Conservation (phyloP, 2,888 invertebrate genomes). For the Petrolisthes cinctipes region DNA sequence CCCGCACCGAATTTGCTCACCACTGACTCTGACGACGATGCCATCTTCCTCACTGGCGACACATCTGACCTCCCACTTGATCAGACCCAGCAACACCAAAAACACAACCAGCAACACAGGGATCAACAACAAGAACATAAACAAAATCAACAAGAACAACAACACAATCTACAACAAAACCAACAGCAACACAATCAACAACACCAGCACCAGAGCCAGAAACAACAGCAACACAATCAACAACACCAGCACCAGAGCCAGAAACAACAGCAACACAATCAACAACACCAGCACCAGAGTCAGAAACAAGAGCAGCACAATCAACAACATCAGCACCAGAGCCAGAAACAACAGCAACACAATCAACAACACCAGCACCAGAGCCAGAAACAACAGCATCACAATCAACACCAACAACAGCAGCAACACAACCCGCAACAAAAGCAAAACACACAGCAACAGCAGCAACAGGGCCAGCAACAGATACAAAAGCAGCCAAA, state of each 20-base stretch:
- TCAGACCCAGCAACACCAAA: not conserved
- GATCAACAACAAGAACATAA: not conserved
- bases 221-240: not conserved
- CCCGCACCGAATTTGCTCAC: not conserved
- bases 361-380: not conserved
- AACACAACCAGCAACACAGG: not conserved
- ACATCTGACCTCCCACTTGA: not conserved
- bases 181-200: not conserved
- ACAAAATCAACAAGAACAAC: not conserved
- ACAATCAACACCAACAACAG: not conserved
- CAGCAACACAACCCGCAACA: not conserved
- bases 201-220: conserved; percentile 4
- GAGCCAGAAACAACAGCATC: not conserved
- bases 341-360: not conserved
- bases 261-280: not conserved
- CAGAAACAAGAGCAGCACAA: not conserved
- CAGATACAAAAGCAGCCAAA: not conserved
- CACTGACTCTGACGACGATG: not conserved
- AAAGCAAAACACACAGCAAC: not conserved
- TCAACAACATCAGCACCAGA: not conserved
- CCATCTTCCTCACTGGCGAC: conserved; percentile 32
- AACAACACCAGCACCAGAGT: not conserved
- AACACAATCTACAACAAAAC: not conserved
- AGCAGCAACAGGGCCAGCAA: not conserved
- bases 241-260: conserved; percentile 11